Conservation (phyloP, 2,797 vertebrate genomes). For the Pseudomugil tenellus region DNA sequence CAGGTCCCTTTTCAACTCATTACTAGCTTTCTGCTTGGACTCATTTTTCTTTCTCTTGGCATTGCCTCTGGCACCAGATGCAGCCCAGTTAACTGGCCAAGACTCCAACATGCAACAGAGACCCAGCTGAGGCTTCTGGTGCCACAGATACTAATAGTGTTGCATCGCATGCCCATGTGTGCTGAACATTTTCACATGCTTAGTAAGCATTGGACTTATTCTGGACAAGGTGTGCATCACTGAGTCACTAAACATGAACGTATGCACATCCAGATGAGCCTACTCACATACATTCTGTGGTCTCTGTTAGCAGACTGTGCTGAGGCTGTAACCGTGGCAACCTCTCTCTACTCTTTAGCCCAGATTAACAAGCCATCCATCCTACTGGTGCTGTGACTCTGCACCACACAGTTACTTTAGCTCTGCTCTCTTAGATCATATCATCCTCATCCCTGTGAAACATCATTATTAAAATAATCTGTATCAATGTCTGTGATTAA, state of each 20-base stretch:
- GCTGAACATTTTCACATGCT: slow-evolving; percentile 31
- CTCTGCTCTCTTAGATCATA: slow-evolving; percentile 36
- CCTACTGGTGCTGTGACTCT: slow-evolving; percentile 50
- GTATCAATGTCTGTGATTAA: slow-evolving; percentile 32
- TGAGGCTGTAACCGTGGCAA: slow-evolving; percentile 83
- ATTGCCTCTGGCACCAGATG: slow-evolving; percentile 59
- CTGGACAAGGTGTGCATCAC: slow-evolving; percentile 23
- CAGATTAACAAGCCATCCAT: slow-evolving; percentile 61
- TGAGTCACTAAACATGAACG: slow-evolving; percentile 18
- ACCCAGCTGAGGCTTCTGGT: slow-evolving; percentile 50
- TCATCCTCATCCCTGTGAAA: slow-evolving; percentile 50
- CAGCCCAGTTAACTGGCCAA: slow-evolving; percentile 53
- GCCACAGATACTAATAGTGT: slow-evolving; percentile 55
- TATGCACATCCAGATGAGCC: slow-evolving; percentile 56
- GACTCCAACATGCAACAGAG: slow-evolving; percentile 32
- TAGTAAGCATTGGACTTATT: slow-evolving; percentile 46
- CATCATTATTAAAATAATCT: slow-evolving; percentile 49
- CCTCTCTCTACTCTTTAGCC: slow-evolving; percentile 67
- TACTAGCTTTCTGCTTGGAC: slow-evolving; percentile 30
- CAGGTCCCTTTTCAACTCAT: slow-evolving; percentile 40
- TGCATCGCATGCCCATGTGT: slow-evolving; percentile 30
- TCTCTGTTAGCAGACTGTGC: slow-evolving; percentile 70
- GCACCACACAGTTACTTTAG: slow-evolving; percentile 40
- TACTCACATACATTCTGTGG: slow-evolving; percentile 55
- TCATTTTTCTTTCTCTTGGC: slow-evolving; percentile 42